phyloP scores from a whole-genome alignment of 2,888 invertebrate species.

The Mythimna vitellina region DNA sequence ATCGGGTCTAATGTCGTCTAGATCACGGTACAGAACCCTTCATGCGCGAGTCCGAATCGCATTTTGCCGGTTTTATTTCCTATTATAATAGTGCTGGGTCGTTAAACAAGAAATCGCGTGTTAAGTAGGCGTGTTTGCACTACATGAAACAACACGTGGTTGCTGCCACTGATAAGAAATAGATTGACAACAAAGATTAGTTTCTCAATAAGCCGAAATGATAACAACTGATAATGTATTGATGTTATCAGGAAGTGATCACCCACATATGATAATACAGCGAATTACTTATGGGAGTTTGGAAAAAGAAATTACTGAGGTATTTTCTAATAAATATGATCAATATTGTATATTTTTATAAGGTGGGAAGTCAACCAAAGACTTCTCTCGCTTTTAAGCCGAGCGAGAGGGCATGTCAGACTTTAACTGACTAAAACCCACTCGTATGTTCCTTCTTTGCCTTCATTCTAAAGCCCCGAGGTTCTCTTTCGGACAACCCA shows the following conservation, averaged over 20 bases:
- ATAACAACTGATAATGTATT: conserved; percentile 27
- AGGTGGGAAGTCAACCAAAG: background rate
- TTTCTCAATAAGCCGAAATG: conserved; percentile 24
- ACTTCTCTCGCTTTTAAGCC: no score
- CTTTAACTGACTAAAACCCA: no score
- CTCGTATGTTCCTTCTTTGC: no score
- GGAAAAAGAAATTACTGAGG: conserved; percentile 9
- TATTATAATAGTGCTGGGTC: background rate
- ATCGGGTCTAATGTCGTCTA: no score
- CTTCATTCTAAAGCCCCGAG: no score
- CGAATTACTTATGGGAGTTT: conserved; percentile 2
- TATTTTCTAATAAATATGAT: background rate
- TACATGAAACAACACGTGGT: conserved; percentile 34
- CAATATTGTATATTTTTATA: background rate
- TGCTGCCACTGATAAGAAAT: conserved; percentile 23
- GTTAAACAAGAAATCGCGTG: background rate
- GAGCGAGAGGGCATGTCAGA: no score
- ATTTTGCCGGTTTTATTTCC: no score
- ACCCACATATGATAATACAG: conserved; percentile 17
- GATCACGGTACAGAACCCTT: no score
- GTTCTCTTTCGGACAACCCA: no score
- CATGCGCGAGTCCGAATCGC: no score
- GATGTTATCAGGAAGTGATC: conserved; percentile 23
- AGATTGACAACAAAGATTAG: conserved; percentile 23
- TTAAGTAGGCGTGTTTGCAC: conserved; percentile 17